Conservation (phyloP, 2,888 invertebrate genomes). For the Folsomia manolachei region DNA sequence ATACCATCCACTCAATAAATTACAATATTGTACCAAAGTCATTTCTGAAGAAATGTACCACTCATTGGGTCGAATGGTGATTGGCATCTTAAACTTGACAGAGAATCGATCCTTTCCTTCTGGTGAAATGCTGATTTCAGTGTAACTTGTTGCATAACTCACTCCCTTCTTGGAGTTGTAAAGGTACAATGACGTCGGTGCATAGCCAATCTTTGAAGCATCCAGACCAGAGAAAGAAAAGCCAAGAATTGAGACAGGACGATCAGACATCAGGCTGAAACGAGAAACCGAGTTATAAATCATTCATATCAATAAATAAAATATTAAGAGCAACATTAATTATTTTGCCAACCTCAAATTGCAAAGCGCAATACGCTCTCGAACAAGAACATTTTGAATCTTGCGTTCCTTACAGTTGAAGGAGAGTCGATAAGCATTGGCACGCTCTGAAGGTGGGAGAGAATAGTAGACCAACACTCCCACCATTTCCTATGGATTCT, state of each 20-base stretch:
- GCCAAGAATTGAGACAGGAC: conserved; percentile 39
- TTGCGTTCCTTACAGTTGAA: conserved; percentile 42
- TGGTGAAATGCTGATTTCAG: conserved; percentile 33
- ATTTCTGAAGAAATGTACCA: conserved; percentile 47
- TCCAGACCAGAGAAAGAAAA: conserved; percentile 44
- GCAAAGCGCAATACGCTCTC: conserved; percentile 38
- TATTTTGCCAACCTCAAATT: conserved; percentile 43
- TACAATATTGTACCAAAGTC: conserved; percentile 31
- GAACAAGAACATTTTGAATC: conserved; percentile 33
- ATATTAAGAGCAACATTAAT: conserved; percentile 1
- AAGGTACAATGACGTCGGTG: conserved; percentile 40
- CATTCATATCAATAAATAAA: not conserved
- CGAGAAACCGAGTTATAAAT: not conserved
- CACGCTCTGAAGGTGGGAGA: conserved; percentile 42
- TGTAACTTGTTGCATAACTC: conserved; percentile 41
- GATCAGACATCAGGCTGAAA: conserved; percentile 37
- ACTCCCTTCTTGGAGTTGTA: conserved; percentile 44
- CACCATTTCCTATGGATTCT: no score
- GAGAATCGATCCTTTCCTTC: conserved; percentile 44
- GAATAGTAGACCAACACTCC: conserved; percentile 45
- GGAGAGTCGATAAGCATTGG: conserved; percentile 37
- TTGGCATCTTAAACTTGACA: conserved; percentile 43
- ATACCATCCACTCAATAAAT: not conserved
- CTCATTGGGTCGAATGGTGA: conserved; percentile 40
- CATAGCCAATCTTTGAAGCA: conserved; percentile 38